Conservation (phyloP, 2,113 vertebrate species). For the Electrona antarctica region DNA sequence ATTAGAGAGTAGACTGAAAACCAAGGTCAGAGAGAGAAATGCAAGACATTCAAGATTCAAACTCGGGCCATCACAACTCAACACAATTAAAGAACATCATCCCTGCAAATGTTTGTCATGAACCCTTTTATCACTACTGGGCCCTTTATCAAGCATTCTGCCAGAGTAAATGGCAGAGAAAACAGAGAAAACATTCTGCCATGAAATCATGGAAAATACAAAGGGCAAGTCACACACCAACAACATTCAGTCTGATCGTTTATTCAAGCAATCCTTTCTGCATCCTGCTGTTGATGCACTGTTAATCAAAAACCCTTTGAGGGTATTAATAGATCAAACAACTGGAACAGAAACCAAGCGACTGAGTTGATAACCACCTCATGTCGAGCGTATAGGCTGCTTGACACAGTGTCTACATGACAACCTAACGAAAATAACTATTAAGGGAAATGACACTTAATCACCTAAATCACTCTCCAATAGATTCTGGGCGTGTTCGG, state of each 20-base stretch:
- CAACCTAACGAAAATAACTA: no score
- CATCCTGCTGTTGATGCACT: neutral
- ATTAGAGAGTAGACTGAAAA: no score
- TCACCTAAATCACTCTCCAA: slow-evolving; percentile 10
- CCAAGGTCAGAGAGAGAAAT: no score
- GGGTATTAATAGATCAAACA: neutral
- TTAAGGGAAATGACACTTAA: slow-evolving; percentile 3
- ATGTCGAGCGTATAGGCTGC: neutral
- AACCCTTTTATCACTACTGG: no score
- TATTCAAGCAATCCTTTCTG: neutral
- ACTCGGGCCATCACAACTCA: no score
- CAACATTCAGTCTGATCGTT: neutral
- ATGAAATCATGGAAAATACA: neutral
- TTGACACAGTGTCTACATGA: neutral
- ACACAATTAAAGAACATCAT: no score
- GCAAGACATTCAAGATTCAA: no score
- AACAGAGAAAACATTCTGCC: neutral
- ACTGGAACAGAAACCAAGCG: neutral
- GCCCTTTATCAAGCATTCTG: neutral
- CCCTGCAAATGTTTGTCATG: no score
- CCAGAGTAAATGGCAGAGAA: neutral
- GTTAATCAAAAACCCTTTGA: neutral
- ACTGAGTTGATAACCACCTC: neutral
- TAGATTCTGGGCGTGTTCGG: no score
- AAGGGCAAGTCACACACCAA: neutral